These are phyloP conservation scores for Exocentrus adspersus DNA, from an alignment of 2,888 invertebrate genomes.

Conservation along the genomic window DNA sequence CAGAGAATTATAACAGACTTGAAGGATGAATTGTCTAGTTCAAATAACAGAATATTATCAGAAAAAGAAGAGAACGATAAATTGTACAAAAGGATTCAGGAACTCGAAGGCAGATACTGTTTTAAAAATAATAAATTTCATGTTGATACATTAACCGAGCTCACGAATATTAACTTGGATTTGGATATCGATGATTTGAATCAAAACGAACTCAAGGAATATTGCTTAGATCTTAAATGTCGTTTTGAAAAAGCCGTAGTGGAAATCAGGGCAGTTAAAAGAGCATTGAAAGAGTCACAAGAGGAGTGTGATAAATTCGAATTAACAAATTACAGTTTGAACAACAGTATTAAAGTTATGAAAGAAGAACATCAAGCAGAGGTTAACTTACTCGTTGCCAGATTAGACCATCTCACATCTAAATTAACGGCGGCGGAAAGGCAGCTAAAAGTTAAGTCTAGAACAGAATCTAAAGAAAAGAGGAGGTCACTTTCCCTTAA, in stretches of 20 bases:
- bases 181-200: constrained; percentile 78
- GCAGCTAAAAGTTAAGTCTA: constrained; percentile 83
- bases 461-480: constrained; percentile 81
- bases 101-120: constrained; percentile 71
- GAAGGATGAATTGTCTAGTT: constrained; percentile 74
- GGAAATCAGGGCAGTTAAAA: constrained; percentile 85
- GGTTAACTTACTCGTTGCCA: constrained; percentile 81
- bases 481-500: constrained; percentile 84
- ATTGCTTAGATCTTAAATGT: constrained; percentile 79
- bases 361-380: constrained; percentile 76
- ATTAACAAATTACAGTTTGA: constrained; percentile 78
- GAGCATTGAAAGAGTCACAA: constrained; percentile 82
- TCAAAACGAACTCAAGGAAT: constrained; percentile 81
- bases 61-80: constrained; percentile 82
- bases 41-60: constrained; percentile 73
- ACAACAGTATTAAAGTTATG: constrained; percentile 75
- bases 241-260: constrained; percentile 85
- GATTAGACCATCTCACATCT: constrained; percentile 84
- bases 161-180: constrained; percentile 82
- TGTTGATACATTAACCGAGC: constrained; percentile 79
- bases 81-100: constrained; percentile 76
- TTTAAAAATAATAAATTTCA: constrained; percentile 72
- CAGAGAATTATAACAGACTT: constrained; percentile 74
- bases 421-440: constrained; percentile 85
- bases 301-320: constrained; percentile 83